Conservation (phyloP, 2,888 invertebrate species). For the Craniophora ligustri region DNA sequence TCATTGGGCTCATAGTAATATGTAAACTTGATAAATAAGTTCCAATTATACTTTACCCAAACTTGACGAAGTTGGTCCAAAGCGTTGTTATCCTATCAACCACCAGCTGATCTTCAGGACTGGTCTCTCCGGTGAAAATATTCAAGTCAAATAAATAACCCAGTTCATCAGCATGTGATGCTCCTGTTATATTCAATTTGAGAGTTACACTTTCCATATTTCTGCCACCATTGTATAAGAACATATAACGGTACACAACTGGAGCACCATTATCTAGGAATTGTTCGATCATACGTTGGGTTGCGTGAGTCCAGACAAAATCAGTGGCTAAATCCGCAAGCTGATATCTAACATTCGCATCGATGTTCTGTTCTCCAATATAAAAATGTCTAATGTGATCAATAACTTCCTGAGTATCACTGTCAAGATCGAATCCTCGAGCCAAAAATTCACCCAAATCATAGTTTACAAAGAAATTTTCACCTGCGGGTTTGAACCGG, state of each 20-base stretch:
- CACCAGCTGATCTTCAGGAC: constrained; percentile 31
- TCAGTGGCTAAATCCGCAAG: constrained; percentile 27
- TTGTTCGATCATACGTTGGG: constrained; percentile 23
- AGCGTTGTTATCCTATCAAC: constrained; percentile 40
- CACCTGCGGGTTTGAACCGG: neutral
- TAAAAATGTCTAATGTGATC: constrained; percentile 22
- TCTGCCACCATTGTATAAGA: constrained; percentile 22
- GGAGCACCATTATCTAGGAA: constrained; percentile 18
- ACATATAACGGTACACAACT: constrained; percentile 30
- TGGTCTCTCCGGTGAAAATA: neutral
- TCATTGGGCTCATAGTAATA: too few relatives aligned
- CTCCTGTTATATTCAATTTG: neutral
- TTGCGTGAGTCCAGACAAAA: constrained; percentile 32
- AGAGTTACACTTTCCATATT: neutral
- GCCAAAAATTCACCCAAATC: constrained; percentile 6
- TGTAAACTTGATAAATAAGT: too few relatives aligned
- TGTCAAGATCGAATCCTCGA: constrained; percentile 10
- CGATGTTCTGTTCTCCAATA: constrained; percentile 24
- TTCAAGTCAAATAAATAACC: constrained; percentile 36
- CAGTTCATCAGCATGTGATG: constrained; percentile 40
- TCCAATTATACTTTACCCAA: constrained; percentile 11
- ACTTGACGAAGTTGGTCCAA: constrained; percentile 55
- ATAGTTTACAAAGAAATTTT: constrained; percentile 8
- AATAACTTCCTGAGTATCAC: constrained; percentile 21
- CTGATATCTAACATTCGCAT: neutral